Base-by-base conservation (phyloP, 2,797 vertebrate genomes). In the Acipenser oxyrinchus region DNA sequence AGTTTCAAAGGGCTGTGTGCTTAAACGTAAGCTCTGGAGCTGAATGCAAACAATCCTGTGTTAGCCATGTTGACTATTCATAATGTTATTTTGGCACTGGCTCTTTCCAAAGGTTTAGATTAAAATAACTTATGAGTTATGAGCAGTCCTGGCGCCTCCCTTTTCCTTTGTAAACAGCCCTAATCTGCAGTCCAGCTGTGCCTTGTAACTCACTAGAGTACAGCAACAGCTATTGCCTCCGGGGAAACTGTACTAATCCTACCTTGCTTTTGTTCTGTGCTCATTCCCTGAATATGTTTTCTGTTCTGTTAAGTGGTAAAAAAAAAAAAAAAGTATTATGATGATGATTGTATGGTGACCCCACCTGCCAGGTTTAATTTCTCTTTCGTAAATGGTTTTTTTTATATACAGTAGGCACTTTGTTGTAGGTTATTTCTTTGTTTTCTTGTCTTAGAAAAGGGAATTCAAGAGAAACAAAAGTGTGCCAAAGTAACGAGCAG, bases 161-260 rank as follows among this genome's bases (percentile, higher is more conserved):
- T 65, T 68, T 67, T 70, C 69, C 72, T 72, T 72, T 74, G 75
- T 74, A 76, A 79, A 76, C 71, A 74, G 66, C 62, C 65, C 70
- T 81, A 79, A 85, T 79, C 72, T 80, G 72, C 68, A 64, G 72
- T 73, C 78, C 79, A 81, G 82, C 80, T 83, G 81, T 70, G 77
- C 73, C 74, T 75, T 74, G 71, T 76, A 81, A 79, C 64, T 62
- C 66, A 60, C 57, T 11, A 62, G 10, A 62, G 59, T 61, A 57
- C 48, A 49, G 49, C 50, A 48, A 10, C 50, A 13, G 48, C 10
- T 51, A 67, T 67, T 67, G 50, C 49, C 37, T 51, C 10, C 3
- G 13, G 53, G 13, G 64, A 64, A 60, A n/a, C 52, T 60, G 6
- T 10, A 15, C 50, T 51, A 10, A 7, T 18, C 51, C 58, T 13